Evolutionary conservation across 2,113 vertebrate species (phyloP), one percentile per base, ranked within the genome.

Genomic region (Takifugu bimaculatus): DNA sequence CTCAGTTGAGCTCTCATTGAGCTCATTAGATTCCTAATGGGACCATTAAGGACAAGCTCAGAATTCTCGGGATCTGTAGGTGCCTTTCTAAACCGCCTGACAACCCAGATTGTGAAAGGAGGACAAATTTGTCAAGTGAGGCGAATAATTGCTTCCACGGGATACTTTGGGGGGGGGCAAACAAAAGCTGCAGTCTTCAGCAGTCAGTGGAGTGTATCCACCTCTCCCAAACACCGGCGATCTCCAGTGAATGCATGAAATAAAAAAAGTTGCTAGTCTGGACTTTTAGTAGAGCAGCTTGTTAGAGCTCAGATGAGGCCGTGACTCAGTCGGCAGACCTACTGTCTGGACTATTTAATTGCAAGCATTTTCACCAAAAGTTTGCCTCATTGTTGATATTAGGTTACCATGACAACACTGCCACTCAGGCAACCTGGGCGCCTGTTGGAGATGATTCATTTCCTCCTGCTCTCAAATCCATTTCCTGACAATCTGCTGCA

Each of bases 1-100:
- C 85, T 88, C 84, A 87, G 68, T 89, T 89, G 83, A 88, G 88
- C 86, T 88, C 74, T 82, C 87, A 89, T 88, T 90, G 57, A 79
- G 73, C 75, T 88, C 84, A 87, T 88, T 90, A 85, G 70, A 72
- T 80, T 74, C 86, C 78, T 88, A 90, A 91, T 90, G 90, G 84
- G 70, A 86, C 78, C 85, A 88, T 91, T 85, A 88, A 88, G 85
- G 80, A 50, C 62, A 82, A 85, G 83, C 80, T 80, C 84, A 80
- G 80, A 80, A 78, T 80, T 76, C 71, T 72, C 80, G 78, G 74
- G 73, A 82, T 81, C 78, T 83, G 82, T 82, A 83, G 82, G 79
- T 85, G 77, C 72, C 71, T 1, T 87, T 87, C 86, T 87, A 89
- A 91, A 88, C 88, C 79, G 83, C 76, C 77, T 70, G 81, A 79